These are phyloP conservation scores for Machaerirhynchus nigripectus DNA, from an alignment of 2,113 vertebrate genomes.

Conservation along the genomic window DNA sequence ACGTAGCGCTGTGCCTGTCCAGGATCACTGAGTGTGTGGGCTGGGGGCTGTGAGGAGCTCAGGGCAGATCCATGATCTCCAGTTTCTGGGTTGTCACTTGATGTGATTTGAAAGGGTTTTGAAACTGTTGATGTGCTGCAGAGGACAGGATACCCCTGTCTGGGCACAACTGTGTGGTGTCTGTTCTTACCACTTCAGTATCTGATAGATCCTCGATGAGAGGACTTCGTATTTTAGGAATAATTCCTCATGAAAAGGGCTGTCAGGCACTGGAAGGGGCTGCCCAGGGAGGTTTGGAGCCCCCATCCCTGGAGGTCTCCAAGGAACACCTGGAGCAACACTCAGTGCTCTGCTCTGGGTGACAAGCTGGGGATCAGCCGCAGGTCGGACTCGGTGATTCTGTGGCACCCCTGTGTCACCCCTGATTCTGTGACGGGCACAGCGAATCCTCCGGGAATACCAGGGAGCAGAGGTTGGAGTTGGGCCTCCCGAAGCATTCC, in stretches of 20 bases:
- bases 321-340: not conserved
- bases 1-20: rapidly evolving
- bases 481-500: not conserved
- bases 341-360: not conserved
- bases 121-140: not conserved
- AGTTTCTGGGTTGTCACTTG: not conserved
- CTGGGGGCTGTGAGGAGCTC: not conserved
- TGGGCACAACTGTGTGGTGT: not conserved
- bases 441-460: not conserved
- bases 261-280: not conserved
- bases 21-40: not conserved
- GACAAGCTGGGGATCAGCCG: rapidly evolving
- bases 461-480: not conserved
- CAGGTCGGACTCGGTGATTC: rapidly evolving
- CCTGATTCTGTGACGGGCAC: no score
- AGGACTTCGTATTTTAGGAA: not conserved
- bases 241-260: not conserved
- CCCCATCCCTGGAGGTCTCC: not conserved
- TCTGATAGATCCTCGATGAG: not conserved
- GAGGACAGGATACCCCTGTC: not conserved
- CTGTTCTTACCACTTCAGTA: not conserved
- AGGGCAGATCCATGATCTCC: not conserved
- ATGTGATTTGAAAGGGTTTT: not conserved
- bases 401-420: not conserved
- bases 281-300: not conserved